Percentiles rank a stretch among this genome's conserved stretches.
These are phyloP conservation scores for Phalera bucephala DNA, from an alignment of 2,888 invertebrate species.

Conservation along the genomic window DNA sequence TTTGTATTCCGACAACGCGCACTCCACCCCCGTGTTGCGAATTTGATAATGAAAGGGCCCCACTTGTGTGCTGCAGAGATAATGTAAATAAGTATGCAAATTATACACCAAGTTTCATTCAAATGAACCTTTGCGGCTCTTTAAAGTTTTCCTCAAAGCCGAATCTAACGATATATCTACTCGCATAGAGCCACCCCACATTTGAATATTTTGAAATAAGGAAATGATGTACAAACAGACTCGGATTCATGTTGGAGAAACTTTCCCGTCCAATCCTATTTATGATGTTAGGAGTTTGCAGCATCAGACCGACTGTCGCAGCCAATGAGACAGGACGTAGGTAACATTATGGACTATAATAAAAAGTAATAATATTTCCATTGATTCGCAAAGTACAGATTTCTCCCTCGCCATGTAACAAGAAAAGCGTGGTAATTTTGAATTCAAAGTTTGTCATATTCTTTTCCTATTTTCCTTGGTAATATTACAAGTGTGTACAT, in stretches of 20 bases:
- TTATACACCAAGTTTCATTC: constrained; percentile 76
- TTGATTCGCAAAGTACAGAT: constrained; percentile 11
- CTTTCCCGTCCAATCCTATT: constrained; percentile 55
- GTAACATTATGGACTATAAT: constrained; percentile 22
- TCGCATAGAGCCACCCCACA: constrained; percentile 38
- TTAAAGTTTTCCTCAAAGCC: constrained; percentile 71
- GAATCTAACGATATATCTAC: constrained; percentile 54
- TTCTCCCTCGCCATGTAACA: background rate
- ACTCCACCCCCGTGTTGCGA: constrained; percentile 67
- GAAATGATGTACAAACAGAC: constrained; percentile 63
- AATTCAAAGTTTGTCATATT: background rate
- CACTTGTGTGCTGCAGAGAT: constrained; percentile 81
- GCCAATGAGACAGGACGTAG: constrained; percentile 25
- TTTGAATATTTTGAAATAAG: constrained; percentile 63
- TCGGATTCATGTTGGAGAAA: constrained; percentile 52
- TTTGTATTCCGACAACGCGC: constrained; percentile 69
- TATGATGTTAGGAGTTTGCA: constrained; percentile 41
- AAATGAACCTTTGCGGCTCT: constrained; percentile 78
- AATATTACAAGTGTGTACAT: too few species aligned
- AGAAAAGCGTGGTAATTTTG: background rate
- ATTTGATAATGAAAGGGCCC: constrained; percentile 81
- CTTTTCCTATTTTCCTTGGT: background rate
- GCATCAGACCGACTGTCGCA: constrained; percentile 34
- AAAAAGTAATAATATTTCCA: constrained; percentile 10
- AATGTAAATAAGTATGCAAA: constrained; percentile 83